Percentiles rank a stretch among this genome's conserved stretches.
These are phyloP conservation scores for Macrosoma leucophasiata DNA, from an alignment of 2,888 invertebrate genomes.

Conservation along the genomic window DNA sequence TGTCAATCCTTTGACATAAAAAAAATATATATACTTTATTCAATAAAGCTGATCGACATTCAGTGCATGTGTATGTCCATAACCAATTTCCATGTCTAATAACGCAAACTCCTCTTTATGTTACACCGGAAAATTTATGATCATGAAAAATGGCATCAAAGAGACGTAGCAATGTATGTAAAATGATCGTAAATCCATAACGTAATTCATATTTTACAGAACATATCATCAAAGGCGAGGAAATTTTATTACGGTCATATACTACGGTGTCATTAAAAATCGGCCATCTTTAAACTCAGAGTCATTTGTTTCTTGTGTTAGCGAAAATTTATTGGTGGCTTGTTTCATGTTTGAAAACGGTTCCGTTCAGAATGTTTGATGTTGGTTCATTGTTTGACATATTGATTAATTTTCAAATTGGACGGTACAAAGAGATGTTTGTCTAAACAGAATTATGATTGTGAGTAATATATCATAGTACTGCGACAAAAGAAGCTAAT, in stretches of 20 bases:
- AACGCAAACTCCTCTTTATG: constrained; percentile 52
- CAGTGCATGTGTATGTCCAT: constrained; percentile 33
- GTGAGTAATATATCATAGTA: too few relatives aligned
- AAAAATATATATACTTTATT: constrained; percentile 14
- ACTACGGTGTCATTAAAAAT: constrained; percentile 10
- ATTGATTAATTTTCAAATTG: too few relatives aligned
- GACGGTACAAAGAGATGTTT: too few relatives aligned
- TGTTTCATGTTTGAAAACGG: too few relatives aligned
- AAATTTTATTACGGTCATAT: constrained; percentile 13
- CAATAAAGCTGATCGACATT: constrained; percentile 1
- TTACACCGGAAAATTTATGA: constrained; percentile 57
- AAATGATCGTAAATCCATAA: constrained; percentile 40
- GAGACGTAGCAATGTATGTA: constrained; percentile 39
- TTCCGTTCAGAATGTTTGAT: too few relatives aligned
- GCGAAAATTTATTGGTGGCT: too few relatives aligned
- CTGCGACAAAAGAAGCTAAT: too few relatives aligned
- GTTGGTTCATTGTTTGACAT: too few relatives aligned
- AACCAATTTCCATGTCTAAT: constrained; percentile 51
- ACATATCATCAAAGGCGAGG: constrained; percentile 21
- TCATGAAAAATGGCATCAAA: constrained; percentile 64
- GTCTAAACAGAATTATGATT: too few relatives aligned
- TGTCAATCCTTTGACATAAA: too few relatives aligned
- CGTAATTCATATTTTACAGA: constrained; percentile 27
- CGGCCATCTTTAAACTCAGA: too few relatives aligned
- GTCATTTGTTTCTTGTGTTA: too few relatives aligned